Percentiles rank a stretch among this genome's conserved stretches.
Conservation (phyloP, 2,888 invertebrate species). For the Allolobophora icterica region DNA sequence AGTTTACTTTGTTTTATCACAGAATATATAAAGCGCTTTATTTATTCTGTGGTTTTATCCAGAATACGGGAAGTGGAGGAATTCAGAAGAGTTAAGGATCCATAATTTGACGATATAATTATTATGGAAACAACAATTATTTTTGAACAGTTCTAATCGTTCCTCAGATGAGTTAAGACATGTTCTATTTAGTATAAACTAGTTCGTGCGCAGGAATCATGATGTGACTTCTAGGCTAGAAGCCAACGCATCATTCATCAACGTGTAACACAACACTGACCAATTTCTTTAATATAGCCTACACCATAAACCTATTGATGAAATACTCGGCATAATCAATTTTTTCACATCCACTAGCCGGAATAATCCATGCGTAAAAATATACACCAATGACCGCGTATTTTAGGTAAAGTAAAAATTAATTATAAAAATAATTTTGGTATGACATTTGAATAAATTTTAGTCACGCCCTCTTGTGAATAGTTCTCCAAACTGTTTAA, state of each 20-base stretch:
- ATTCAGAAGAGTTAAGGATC: no score
- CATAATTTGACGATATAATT: no score
- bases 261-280: background rate
- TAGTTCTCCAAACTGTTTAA: background rate
- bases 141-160: no score
- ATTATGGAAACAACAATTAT: no score
- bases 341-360: background rate
- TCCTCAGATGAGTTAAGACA: no score
- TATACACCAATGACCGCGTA: background rate
- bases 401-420: background rate
- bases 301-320: no score
- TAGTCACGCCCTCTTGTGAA: background rate
- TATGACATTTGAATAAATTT: background rate
- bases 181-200: background rate
- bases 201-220: background rate
- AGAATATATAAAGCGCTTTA: no score
- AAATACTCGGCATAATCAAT: background rate
- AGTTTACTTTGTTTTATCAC: no score
- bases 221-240: background rate
- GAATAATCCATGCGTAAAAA: background rate
- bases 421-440: no score
- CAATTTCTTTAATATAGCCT: background rate
- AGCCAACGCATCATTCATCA: background rate
- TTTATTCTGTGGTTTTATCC: no score
- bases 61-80: no score